Conservation (phyloP, 2,888 invertebrate genomes). For the Drosophila affinis region DNA sequence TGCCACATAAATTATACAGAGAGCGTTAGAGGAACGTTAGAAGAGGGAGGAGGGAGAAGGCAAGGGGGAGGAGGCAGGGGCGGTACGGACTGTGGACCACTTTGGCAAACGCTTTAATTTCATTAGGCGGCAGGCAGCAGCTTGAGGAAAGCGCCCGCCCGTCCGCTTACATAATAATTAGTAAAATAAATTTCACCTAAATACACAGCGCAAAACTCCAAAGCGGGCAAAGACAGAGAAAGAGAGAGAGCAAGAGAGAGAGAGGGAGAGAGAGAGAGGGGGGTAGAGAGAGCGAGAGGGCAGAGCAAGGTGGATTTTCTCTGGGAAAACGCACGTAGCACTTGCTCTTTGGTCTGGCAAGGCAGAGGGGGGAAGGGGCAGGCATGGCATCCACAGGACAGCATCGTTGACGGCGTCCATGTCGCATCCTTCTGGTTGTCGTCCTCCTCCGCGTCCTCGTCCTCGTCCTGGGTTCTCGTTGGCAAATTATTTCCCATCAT, state of each 20-base stretch:
- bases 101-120: conserved; percentile 65
- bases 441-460: conserved; percentile 6
- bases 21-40: neutral
- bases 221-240: neutral
- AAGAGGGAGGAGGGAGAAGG: neutral
- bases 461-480: conserved; percentile 22
- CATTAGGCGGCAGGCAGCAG: conserved; percentile 45
- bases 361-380: conserved; percentile 2
- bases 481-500: conserved; percentile 77
- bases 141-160: conserved; percentile 29
- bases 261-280: neutral
- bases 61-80: neutral
- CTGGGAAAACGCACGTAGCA: conserved; percentile 65
- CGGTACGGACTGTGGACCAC: conserved; percentile 31
- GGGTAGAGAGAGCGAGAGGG: no score
- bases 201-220: conserved; percentile 49
- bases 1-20: conserved; percentile 34
- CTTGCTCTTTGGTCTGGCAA: conserved; percentile 56
- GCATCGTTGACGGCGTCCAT: conserved; percentile 12
- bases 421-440: conserved; percentile 1
- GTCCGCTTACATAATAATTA: conserved; percentile 75
- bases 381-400: conserved; percentile 15
- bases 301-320: conserved; percentile 48
- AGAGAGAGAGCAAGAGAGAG: conserved; percentile 3
- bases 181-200: conserved; percentile 77